Conservation (phyloP, 2,888 invertebrate species). For the Hesperia comma region DNA sequence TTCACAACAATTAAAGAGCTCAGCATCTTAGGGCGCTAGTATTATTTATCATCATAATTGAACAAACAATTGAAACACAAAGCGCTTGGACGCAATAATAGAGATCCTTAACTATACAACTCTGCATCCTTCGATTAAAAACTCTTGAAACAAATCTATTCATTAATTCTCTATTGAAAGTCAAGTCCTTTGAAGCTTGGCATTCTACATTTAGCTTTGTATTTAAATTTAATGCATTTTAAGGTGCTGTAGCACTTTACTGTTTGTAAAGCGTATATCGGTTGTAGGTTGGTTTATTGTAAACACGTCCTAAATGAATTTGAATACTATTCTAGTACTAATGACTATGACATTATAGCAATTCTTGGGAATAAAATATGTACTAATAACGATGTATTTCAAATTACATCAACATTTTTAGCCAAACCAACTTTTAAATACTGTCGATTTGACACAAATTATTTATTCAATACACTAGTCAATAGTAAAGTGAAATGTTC, state of each 20-base stretch:
- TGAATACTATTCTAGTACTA: no score
- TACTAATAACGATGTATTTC: no score
- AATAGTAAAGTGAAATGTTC: no score
- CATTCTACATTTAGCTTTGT: slow-evolving; percentile 5
- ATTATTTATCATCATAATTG: slow-evolving; percentile 24
- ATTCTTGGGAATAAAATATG: no score
- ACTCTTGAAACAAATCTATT: slow-evolving; percentile 23
- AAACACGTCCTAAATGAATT: no score
- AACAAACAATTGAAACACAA: slow-evolving; percentile 17
- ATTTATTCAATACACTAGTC: no score
- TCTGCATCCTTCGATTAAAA: slow-evolving; percentile 24
- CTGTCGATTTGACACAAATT: no score
- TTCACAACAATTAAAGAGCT: slow-evolving; percentile 12
- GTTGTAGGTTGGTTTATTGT: no score
- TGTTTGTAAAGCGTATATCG: neutral
- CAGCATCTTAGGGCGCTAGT: slow-evolving; percentile 12
- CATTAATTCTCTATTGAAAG: slow-evolving; percentile 19
- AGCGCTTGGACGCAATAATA: slow-evolving; percentile 19
- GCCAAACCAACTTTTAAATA: no score
- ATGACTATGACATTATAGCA: no score
- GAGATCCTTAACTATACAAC: slow-evolving; percentile 31
- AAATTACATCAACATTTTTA: no score
- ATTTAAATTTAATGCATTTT: neutral
- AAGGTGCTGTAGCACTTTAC: neutral
- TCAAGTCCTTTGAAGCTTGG: slow-evolving; percentile 14